Conservation (phyloP, 1,140 invertebrate genomes). For the Notospermus geniculatus region DNA sequence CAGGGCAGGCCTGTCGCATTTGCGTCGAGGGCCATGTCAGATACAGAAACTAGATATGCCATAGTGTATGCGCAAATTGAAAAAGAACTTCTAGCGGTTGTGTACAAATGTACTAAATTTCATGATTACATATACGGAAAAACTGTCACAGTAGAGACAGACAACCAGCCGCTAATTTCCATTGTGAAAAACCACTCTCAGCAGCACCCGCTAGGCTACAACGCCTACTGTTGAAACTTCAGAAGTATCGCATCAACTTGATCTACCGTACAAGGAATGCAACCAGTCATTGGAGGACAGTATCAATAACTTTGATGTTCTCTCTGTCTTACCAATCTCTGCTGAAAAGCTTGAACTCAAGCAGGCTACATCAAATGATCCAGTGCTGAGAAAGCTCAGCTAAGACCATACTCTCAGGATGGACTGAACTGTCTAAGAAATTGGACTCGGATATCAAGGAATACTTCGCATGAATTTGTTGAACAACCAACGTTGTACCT, state of each 20-base stretch:
- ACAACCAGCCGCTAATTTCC: not conserved
- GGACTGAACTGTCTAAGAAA: not conserved
- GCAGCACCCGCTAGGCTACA: slow-evolving; percentile 3
- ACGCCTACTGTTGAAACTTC: not conserved
- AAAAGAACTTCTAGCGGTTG: slow-evolving; percentile 5
- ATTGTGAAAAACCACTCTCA: not conserved
- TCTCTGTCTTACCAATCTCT: not conserved
- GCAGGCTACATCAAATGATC: not conserved
- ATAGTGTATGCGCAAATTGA: slow-evolving; percentile 8
- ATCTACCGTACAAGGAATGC: not conserved
- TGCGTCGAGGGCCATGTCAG: not conserved
- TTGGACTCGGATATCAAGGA: not conserved
- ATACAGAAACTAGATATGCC: slow-evolving; percentile 4
- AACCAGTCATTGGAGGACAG: not conserved
- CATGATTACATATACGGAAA: slow-evolving; percentile 5
- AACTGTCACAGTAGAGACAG: not conserved
- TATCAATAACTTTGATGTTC: not conserved
- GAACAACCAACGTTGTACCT: too few relatives aligned
- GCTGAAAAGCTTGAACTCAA: not conserved
- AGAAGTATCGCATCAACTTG: too few relatives aligned
- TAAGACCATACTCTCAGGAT: not conserved
- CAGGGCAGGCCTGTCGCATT: not conserved
- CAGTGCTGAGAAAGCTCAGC: not conserved
- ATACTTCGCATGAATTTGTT: not conserved
- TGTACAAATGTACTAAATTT: not conserved